Percentiles rank a stretch among this genome's conserved stretches.
Evolutionary conservation across 2,113 vertebrate genomes (phyloP).

Genomic region (Numida meleagris): DNA sequence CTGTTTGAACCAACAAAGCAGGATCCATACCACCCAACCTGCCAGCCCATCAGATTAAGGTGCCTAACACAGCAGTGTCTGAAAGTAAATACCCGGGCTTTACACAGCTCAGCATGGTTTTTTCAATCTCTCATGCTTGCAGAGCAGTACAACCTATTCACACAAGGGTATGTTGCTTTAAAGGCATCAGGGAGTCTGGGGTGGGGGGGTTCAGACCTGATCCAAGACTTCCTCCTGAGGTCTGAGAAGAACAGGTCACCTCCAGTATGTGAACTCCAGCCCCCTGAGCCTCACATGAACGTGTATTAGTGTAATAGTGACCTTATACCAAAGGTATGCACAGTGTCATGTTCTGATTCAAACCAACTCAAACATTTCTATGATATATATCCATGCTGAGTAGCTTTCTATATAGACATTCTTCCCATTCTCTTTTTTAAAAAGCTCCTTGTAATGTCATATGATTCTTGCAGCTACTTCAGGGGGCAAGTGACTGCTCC

Average conservation of each 20-base stretch:
- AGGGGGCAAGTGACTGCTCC: neutral
- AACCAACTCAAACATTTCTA: neutral
- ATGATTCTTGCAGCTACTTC: neutral
- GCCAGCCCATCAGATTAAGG: neutral
- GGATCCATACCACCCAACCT: neutral
- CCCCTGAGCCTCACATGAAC: neutral
- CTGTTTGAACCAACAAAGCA: neutral
- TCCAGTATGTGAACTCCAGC: neutral
- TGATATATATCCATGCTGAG: neutral
- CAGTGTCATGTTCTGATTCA: neutral
- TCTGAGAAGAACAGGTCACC: neutral
- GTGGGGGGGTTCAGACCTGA: fast-evolving
- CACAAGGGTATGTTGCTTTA: fast-evolving
- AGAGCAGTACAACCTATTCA: fast-evolving
- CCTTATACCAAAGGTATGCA: neutral
- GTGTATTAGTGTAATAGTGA: neutral
- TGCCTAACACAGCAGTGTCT: neutral
- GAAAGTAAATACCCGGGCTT: neutral
- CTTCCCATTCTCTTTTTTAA: neutral
- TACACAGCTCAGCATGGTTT: neutral
- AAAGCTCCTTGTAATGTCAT: neutral
- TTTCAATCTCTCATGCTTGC: no score
- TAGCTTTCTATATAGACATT: neutral
- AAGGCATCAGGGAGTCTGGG: fast-evolving
- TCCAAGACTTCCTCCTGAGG: neutral